Evolutionary conservation across 2,888 invertebrate species (phyloP), one percentile per base, ranked within the genome.

Genomic region (Dasypolia templi): DNA sequence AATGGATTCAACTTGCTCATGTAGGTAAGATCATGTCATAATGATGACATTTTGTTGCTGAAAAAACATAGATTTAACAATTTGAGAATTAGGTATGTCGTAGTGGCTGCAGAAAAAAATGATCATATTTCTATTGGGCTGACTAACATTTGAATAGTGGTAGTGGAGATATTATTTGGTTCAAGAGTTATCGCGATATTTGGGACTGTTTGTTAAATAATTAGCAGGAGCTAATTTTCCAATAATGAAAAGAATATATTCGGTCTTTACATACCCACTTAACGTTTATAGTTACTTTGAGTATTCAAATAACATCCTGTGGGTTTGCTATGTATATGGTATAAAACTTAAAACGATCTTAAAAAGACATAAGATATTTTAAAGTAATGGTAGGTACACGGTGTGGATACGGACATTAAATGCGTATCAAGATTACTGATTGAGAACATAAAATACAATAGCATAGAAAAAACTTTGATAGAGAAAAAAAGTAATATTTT

Each of bases 391-490:
- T 42, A 53, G 51, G 51, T 29, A 39, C 19, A 49, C 32, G 14
- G 17, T 29, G n/a, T 55, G 53, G 63, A 53, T 59, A 59, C n/a
- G 12, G 53, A 35, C 39, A 65, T 77, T 70, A 69, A 67, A 56
- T 56, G 12, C 61, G 61, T 81, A 81, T 77, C 81, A 56, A 65
- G 66, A 70, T 66, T n/a, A 58, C 11, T 44, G 72, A 81, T 81
- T 81, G 55, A 49, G 49, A 62, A n/a, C 56, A 68, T 76, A 69
- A 72, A 72, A 62, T 22, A 61, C 58, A 65, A 64, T 42, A 42
- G 19, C 22, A 26, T 39, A 39, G 49, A 49, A 68, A 58, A 55
- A 7, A 17, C 7, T 29, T n/a, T 26, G 17, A 22, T 49, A 1
- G 1, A 29, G 11, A 42, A 46, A 49, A 59, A 49, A 42, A 35